Base-by-base conservation (phyloP, 23 tunicate genomes). In the Oikopleura albicans region DNA sequence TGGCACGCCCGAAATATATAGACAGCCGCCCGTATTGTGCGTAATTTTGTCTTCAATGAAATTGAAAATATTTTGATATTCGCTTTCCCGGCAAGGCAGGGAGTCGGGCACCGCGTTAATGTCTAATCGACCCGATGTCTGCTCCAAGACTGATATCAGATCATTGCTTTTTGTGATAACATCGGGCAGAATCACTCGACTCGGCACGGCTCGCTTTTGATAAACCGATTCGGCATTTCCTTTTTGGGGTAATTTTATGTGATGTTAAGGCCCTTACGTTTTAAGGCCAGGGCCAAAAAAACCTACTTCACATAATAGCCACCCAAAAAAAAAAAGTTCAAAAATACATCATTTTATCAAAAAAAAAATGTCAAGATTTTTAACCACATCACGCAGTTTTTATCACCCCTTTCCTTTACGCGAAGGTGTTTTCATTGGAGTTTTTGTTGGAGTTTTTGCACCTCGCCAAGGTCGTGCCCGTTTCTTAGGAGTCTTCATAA, bases 1-100 rank as follows among this genome's bases (percentile, higher is more conserved):
- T 71, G 79, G 79, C 4, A 71, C 79, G 37, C 79, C 79, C 4
- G 79, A 71, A 71, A 71, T 71, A 29, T 71, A 71, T 12, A 71
- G 79, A n/a, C 66, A 91, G 85, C 99, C 99, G 39, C 99, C 99
- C 27, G 92, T 88, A 39, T 91, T 95, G 27, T 91, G 86, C 1
- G 41, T 40, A 0, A 95, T 88, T 83, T 88, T 90, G 37, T 89
- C 92, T 38, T 95, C 96, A 0, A 95, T 88, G 76, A 95, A 95
- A 39, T 88, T 84, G 76, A 71, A 95, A 38, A 95, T 88, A 16
- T 88, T 63, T 84, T 90, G 89, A 40, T 90, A 95, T 56, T 95
- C 87, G 0, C 84, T 76, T 41, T 95, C 99, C 0, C 99, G 84
- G 86, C 99, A 95, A 1, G 99, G 99, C 39, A 95, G 87, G 56